Conservation (phyloP, 2,113 vertebrate species). For the Equus quagga region DNA sequence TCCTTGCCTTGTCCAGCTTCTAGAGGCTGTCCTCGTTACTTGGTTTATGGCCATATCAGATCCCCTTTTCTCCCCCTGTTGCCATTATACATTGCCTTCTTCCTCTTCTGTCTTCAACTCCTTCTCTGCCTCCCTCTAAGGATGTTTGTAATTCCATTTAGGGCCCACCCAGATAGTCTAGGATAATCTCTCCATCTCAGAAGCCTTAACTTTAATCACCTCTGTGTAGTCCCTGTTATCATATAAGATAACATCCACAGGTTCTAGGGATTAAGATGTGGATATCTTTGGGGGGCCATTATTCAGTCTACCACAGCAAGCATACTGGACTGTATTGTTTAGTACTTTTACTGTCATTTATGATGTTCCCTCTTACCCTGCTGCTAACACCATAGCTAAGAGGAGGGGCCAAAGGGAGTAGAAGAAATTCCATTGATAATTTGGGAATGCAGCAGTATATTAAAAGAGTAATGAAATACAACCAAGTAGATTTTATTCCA, state of each 20-base stretch:
- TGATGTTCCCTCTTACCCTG: background rate
- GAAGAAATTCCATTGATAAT: conserved; percentile 42
- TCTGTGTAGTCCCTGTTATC: background rate
- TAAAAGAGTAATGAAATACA: background rate
- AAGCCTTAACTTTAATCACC: background rate
- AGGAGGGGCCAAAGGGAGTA: background rate
- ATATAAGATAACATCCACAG: background rate
- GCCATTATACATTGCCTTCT: background rate
- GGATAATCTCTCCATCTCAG: background rate
- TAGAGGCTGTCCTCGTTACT: background rate
- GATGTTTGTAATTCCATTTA: background rate
- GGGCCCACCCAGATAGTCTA: background rate
- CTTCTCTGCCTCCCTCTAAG: background rate
- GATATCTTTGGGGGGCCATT: background rate
- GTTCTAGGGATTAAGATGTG: background rate
- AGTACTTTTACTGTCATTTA: background rate
- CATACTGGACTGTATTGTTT: background rate
- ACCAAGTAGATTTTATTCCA: background rate
- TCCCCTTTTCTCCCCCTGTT: background rate
- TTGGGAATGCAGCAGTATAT: background rate
- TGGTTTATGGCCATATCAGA: background rate
- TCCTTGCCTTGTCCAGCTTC: conserved; percentile 13
- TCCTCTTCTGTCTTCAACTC: background rate
- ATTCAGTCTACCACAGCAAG: conserved; percentile 6
- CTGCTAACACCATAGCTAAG: background rate